Percentiles rank a stretch among this genome's conserved stretches.
Evolutionary conservation across 2,888 invertebrate genomes (phyloP).

Genomic region (Drosophila gaucha): DNA sequence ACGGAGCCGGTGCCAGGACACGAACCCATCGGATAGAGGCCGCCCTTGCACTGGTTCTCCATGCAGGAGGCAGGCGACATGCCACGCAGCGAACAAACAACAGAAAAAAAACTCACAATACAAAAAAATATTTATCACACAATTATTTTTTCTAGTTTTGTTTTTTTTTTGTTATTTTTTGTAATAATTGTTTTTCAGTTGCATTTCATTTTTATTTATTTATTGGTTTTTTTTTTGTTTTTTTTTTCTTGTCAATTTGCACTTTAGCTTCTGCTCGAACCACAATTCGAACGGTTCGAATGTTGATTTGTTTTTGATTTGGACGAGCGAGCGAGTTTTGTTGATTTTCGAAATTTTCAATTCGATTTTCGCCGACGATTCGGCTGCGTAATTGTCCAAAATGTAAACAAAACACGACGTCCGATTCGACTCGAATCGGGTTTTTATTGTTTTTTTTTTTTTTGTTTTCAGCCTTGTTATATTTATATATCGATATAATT

Average conservation of each 20-base stretch:
- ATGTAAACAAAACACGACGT: conserved; percentile 59
- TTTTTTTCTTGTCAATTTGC: conserved; percentile 1
- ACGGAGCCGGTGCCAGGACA: conserved; percentile 29
- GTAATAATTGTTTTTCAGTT: neutral
- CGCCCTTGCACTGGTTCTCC: conserved; percentile 65
- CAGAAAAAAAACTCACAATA: conserved; percentile 12
- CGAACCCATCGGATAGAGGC: conserved; percentile 49
- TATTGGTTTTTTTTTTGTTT: neutral
- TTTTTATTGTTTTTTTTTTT: neutral
- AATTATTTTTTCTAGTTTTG: neutral
- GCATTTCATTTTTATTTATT: neutral
- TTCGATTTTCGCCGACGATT: conserved; percentile 45
- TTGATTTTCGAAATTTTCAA: conserved; percentile 45
- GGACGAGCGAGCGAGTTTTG: conserved; percentile 15
- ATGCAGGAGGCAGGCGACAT: conserved; percentile 74
- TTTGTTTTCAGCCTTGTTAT: conserved; percentile 24
- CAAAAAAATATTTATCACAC: neutral
- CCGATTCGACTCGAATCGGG: conserved; percentile 6
- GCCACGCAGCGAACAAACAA: conserved; percentile 47
- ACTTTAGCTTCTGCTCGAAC: conserved; percentile 5
- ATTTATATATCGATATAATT: conserved; percentile 34
- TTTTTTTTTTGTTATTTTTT: neutral
- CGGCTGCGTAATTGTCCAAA: conserved; percentile 77
- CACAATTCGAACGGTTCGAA: conserved; percentile 33
- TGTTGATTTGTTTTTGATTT: conserved; percentile 28